Conservation (phyloP, 2,113 vertebrate genomes). For the Oostethus manadensis region DNA sequence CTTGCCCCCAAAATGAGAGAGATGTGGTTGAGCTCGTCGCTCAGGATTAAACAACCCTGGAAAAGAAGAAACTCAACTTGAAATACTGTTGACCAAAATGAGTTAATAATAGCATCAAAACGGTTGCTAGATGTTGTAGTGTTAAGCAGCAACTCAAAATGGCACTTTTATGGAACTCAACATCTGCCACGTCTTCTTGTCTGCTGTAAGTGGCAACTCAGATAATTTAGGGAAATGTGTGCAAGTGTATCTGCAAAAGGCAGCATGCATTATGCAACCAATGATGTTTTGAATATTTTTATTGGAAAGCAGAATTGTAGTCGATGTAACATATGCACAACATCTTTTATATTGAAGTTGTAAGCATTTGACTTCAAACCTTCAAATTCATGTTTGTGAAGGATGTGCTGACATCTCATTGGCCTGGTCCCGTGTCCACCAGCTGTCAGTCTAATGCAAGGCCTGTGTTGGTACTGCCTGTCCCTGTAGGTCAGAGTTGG, state of each 20-base stretch:
- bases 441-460: conserved; percentile 59
- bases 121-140: not conserved
- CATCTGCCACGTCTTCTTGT: too few relatives aligned
- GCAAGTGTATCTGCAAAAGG: too few relatives aligned
- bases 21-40: conserved; percentile 90
- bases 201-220: too few relatives aligned
- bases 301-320: too few relatives aligned
- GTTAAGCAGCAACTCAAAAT: not conserved
- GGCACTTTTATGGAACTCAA: too few relatives aligned
- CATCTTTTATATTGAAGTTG: conserved; percentile 44
- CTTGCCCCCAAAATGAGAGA: conserved; percentile 88
- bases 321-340: not conserved
- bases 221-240: too few relatives aligned
- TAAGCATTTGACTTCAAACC: conserved; percentile 41
- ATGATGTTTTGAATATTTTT: too few relatives aligned
- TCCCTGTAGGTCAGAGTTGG: conserved; percentile 44
- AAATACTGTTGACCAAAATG: not conserved
- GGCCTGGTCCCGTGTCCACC: conserved; percentile 43
- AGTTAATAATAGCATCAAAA: not conserved
- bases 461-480: conserved; percentile 27
- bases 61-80: conserved; percentile 18
- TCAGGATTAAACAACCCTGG: conserved; percentile 92
- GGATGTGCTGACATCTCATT: conserved; percentile 43
- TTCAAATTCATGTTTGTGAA: conserved; percentile 34
- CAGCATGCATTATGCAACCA: too few relatives aligned